Evolutionary conservation across 1,140 invertebrate species (phyloP), one percentile per base, ranked within the genome.

Genomic region (Papilio helenus): DNA sequence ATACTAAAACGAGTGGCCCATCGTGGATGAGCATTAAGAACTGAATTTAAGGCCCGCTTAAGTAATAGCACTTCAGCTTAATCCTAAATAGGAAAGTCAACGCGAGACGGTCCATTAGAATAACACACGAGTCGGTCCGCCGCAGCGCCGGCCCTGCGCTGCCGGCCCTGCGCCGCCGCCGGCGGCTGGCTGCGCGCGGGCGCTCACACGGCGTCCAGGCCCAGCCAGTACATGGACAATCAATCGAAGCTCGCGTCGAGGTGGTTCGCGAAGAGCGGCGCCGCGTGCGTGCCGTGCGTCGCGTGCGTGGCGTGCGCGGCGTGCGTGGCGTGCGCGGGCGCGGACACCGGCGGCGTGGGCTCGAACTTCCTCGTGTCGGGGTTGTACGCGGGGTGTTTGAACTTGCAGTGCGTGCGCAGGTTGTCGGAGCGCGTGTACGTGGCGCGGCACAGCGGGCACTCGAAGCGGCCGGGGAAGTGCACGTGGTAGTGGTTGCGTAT

Each of bases 401-500:
- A 97, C 95, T 97, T 97, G 96, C 97, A 98, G 95, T 98, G 97
- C 90, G 97, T 97, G 91, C 97, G 97, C 94, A 98, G 96, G 95
- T 97, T 98, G 95, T 98, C 97, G 94, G 97, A 97, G 95, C 97
- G 96, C 90, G 97, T 98, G 95, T 98, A 98, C 85, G 97, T 97
- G 90, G 97, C 97, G 93, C 96, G 96, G 95, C 97, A 98, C 91
- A 98, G 96, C 92, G 97, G 97, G 95, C 97, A 98, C 96, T 97
- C 97, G 96, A 97, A 97, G 91, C 97, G 96, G 91, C 97, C 97
- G 86, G 97, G 97, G 95, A 97, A 98, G 95, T 98, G 97, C 95
- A 98, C 97, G 95, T 98, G 97, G 96, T 98, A 98, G 96, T 98
- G 97, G 96, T 98, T 98, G 93, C 97, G 96, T 95, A 98, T 97